Evolutionary conservation across 2,113 vertebrate species (phyloP).

Genomic region (Buteo buteo): DNA sequence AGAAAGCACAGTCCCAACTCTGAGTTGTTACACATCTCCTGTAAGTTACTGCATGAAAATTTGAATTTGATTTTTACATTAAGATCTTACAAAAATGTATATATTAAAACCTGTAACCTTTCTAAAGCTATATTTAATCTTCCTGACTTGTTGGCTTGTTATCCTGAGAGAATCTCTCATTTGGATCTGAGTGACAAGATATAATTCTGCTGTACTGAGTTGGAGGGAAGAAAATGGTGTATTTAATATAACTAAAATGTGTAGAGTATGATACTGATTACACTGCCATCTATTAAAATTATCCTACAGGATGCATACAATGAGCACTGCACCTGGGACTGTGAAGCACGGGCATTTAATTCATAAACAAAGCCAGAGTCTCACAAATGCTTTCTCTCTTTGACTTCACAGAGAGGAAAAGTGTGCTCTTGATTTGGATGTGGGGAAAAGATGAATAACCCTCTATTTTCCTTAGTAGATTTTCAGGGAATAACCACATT

Average conservation of each 20-base stretch:
- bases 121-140: background rate
- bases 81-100: background rate
- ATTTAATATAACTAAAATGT: background rate
- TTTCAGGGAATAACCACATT: background rate
- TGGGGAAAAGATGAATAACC: background rate
- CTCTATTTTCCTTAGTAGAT: background rate
- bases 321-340: background rate
- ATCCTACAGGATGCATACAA: background rate
- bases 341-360: background rate
- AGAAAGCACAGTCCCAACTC: background rate
- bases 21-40: background rate
- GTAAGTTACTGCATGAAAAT: background rate
- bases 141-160: background rate
- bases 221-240: background rate
- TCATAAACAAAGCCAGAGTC: background rate
- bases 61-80: background rate
- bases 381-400: background rate
- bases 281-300: background rate
- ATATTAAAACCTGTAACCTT: background rate
- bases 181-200: background rate
- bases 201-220: background rate
- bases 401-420: background rate
- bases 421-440: background rate
- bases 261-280: background rate
- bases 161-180: background rate